Percentiles rank a stretch among this genome's conserved stretches.
Evolutionary conservation across 1,140 invertebrate genomes (phyloP).

Genomic region (Eumaeus atala): DNA sequence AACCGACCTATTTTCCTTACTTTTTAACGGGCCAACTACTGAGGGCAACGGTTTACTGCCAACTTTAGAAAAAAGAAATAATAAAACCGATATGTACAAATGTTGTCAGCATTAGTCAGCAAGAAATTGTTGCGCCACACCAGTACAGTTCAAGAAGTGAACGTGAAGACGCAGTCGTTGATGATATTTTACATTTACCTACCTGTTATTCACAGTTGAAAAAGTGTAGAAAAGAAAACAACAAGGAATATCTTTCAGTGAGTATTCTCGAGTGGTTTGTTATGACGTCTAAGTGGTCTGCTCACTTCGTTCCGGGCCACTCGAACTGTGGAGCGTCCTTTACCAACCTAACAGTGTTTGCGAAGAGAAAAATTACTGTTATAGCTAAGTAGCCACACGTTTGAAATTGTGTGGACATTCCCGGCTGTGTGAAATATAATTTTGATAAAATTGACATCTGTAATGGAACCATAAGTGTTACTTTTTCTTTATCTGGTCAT

Average conservation of each 20-base stretch:
- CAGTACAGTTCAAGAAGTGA: too few relatives aligned
- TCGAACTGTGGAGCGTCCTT: conserved; percentile 38
- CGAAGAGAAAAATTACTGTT: conserved; percentile 23
- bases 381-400: background rate
- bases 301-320: conserved; percentile 54
- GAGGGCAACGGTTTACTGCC: too few relatives aligned
- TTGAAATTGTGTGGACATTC: background rate
- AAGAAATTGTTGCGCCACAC: too few relatives aligned
- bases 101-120: too few relatives aligned
- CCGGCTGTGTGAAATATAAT: background rate
- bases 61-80: too few relatives aligned
- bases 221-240: conserved; percentile 25
- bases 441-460: background rate
- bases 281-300: conserved; percentile 60
- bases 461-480: too few relatives aligned
- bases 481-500: too few relatives aligned
- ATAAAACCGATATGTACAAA: too few relatives aligned
- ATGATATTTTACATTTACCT: too few relatives aligned
- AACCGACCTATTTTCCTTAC: too few relatives aligned
- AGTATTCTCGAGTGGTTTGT: conserved; percentile 50
- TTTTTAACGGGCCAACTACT: too few relatives aligned
- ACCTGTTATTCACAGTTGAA: background rate
- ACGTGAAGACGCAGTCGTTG: too few relatives aligned
- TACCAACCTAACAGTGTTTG: conserved; percentile 34
- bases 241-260: conserved; percentile 35